Conservation (phyloP, 2,113 vertebrate genomes). For the Phyllostomus hastatus region DNA sequence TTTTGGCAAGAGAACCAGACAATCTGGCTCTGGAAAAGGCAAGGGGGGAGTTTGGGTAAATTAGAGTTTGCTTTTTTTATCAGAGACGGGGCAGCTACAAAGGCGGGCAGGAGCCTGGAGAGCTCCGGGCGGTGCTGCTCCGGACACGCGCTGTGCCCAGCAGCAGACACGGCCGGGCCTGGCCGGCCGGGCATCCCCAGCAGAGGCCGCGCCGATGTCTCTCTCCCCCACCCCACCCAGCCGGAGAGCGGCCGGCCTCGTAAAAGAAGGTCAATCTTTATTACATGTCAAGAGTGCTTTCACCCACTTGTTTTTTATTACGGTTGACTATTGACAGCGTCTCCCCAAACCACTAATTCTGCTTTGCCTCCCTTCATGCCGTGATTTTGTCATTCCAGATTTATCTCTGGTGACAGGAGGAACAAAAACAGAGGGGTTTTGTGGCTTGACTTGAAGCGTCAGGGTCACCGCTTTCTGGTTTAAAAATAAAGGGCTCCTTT, state of each 20-base stretch:
- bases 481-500: not conserved
- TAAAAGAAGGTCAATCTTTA: conserved; percentile 38
- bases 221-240: not conserved
- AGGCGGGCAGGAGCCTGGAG: not conserved
- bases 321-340: not conserved
- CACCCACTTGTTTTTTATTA: not conserved
- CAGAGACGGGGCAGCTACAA: not conserved
- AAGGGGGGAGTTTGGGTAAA: not conserved
- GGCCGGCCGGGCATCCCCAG: not conserved
- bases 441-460: not conserved
- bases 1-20: conserved; percentile 55
- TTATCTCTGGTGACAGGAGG: not conserved
- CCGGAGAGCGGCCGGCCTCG: not conserved
- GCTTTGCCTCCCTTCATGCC: not conserved
- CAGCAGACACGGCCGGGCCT: not conserved
- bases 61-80: not conserved
- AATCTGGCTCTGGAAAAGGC: conserved; percentile 42
- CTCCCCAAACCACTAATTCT: not conserved
- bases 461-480: not conserved
- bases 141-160: not conserved
- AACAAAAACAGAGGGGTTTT: not conserved
- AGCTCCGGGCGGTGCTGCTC: not conserved
- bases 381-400: not conserved
- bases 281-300: not conserved
- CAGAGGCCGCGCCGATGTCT: not conserved